These are phyloP conservation scores for Climacteris rufus DNA, from an alignment of 2,113 vertebrate species.

Conservation along the genomic window DNA sequence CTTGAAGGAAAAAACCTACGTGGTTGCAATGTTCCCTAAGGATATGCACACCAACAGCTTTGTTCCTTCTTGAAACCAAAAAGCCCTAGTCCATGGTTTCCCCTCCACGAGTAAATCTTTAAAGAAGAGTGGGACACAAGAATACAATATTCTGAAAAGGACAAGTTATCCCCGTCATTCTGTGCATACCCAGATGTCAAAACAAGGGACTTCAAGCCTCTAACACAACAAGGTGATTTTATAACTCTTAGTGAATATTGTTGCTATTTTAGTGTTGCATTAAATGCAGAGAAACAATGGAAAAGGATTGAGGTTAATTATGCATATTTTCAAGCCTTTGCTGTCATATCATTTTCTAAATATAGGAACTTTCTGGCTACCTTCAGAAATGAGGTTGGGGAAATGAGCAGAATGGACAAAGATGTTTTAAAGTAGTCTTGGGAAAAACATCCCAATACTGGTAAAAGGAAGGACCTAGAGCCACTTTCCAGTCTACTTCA, in stretches of 20 bases:
- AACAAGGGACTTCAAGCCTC: not conserved
- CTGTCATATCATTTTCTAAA: not conserved
- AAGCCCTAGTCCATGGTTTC: not conserved
- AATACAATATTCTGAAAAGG: not conserved
- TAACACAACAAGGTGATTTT: not conserved
- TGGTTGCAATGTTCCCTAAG: not conserved
- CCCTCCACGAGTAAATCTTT: not conserved
- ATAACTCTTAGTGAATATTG: not conserved
- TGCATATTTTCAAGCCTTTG: not conserved
- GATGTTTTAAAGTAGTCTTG: not conserved
- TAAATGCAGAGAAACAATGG: not conserved
- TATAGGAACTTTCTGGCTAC: not conserved
- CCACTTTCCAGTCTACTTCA: not conserved
- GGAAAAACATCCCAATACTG: not conserved
- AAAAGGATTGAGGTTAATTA: not conserved
- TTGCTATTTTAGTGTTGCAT: not conserved
- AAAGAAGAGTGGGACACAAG: not conserved
- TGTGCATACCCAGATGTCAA: not conserved
- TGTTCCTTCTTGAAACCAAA: not conserved
- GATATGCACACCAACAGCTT: not conserved
- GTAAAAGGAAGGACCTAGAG: not conserved
- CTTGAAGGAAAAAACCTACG: not conserved
- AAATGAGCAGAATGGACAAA: accelerated
- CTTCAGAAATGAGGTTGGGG: not conserved
- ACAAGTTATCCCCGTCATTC: not conserved